These are phyloP conservation scores for Australoheros facetus DNA, from an alignment of 2,797 vertebrate species.

Conservation along the genomic window DNA sequence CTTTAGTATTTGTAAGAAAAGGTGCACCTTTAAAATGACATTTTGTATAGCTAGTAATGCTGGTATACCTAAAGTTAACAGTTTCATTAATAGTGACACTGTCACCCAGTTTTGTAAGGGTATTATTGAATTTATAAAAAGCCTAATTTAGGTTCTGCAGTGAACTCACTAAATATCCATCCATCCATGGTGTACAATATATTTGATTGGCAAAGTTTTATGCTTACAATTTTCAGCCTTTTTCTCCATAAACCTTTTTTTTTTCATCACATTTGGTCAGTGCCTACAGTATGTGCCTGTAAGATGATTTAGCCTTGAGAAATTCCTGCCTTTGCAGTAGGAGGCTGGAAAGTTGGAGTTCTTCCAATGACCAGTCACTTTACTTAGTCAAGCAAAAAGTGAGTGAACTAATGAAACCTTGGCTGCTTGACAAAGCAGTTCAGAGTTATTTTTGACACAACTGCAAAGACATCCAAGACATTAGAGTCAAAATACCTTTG, in stretches of 20 bases:
- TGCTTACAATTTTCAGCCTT: not conserved
- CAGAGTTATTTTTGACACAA: not conserved
- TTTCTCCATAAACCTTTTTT: not conserved
- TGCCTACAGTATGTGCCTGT: not conserved
- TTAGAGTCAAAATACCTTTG: not conserved
- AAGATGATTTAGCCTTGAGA: not conserved
- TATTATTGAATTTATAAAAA: not conserved
- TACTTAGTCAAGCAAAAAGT: constrained; percentile 5
- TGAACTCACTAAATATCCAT: not conserved
- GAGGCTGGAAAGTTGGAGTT: not conserved
- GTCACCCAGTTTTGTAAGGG: not conserved
- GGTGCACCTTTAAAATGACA: not conserved
- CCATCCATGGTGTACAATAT: not conserved
- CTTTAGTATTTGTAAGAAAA: not conserved
- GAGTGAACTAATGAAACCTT: not conserved
- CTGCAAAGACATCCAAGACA: not conserved
- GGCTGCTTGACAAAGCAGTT: not conserved
- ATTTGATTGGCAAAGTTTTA: not conserved
- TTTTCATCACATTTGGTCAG: fast-evolving
- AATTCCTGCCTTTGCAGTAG: not conserved
- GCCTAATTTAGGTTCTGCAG: not conserved
- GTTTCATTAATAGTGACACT: not conserved
- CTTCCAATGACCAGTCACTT: not conserved
- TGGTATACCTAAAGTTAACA: not conserved
- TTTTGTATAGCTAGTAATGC: not conserved